phyloP scores from a whole-genome alignment of 1,140 invertebrate genomes.

The Latrodectus geometricus region DNA sequence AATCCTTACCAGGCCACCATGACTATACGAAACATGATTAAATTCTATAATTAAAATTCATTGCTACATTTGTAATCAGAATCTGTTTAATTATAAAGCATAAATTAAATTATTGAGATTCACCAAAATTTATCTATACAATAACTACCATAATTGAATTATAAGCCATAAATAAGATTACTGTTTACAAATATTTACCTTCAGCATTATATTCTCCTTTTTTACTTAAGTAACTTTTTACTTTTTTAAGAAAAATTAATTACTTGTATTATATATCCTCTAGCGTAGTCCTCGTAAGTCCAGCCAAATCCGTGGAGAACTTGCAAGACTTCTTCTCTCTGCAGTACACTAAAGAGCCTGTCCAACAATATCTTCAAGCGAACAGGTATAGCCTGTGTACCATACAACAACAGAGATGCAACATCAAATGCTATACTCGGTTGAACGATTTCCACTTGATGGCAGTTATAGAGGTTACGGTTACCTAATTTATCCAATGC shows the following conservation, averaged over 20 bases:
- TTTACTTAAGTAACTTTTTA: too few relatives aligned
- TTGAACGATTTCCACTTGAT: constrained; percentile 57
- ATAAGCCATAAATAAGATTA: too few relatives aligned
- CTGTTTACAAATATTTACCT: too few relatives aligned
- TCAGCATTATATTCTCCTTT: too few relatives aligned
- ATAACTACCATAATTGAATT: too few relatives aligned
- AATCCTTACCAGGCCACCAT: too few relatives aligned
- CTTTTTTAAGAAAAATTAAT: constrained; percentile 63
- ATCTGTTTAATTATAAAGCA: too few relatives aligned
- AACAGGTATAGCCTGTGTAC: constrained; percentile 84
- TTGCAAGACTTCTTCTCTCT: constrained; percentile 82
- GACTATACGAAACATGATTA: too few relatives aligned
- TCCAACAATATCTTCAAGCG: constrained; percentile 86
- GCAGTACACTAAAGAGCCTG: constrained; percentile 82
- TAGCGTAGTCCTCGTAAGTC: constrained; percentile 85
- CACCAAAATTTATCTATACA: too few relatives aligned
- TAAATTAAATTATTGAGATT: too few relatives aligned
- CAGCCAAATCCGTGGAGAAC: constrained; percentile 87
- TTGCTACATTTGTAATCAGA: too few relatives aligned
- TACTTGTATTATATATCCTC: constrained; percentile 88
- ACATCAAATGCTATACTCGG: constrained; percentile 79
- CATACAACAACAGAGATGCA: constrained; percentile 85
- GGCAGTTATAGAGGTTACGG: constrained; percentile 55
- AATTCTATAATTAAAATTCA: too few relatives aligned
- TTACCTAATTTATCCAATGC: constrained; percentile 59